Evolutionary conservation across 2,888 invertebrate genomes (phyloP).

Genomic region (Erebia epiphron): DNA sequence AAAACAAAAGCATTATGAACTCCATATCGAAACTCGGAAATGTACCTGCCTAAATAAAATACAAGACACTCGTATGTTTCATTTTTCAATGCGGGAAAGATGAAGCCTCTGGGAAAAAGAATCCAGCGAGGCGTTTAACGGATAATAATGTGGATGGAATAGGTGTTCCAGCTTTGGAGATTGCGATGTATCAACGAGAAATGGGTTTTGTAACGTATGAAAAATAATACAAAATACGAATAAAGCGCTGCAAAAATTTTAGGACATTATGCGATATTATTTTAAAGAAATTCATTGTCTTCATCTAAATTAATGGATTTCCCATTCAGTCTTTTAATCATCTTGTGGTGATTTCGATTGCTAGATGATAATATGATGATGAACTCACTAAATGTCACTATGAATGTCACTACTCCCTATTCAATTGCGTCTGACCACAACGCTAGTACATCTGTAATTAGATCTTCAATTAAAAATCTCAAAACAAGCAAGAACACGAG

Average conservation of each 20-base stretch:
- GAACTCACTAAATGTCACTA: too few species aligned
- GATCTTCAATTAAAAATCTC: too few species aligned
- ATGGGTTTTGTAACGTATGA: constrained; percentile 18
- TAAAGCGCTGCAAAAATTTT: neutral
- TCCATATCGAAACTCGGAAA: constrained; percentile 8
- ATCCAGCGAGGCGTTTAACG: constrained; percentile 27
- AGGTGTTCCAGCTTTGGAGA: constrained; percentile 23
- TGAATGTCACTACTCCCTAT: too few species aligned
- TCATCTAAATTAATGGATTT: neutral
- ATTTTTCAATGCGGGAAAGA: constrained; percentile 26
- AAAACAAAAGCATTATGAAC: too few species aligned
- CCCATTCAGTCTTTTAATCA: neutral
- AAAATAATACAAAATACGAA: constrained; percentile 12
- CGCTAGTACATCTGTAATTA: too few species aligned
- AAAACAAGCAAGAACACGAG: too few species aligned
- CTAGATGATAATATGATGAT: too few species aligned
- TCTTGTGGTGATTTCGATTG: too few species aligned
- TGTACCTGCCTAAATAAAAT: constrained; percentile 16
- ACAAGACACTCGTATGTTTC: constrained; percentile 15
- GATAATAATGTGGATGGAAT: constrained; percentile 27
- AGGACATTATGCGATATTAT: neutral
- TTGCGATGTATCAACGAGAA: constrained; percentile 24
- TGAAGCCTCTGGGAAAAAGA: constrained; percentile 25
- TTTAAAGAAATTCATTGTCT: neutral
- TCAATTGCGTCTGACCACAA: too few species aligned